These are phyloP conservation scores for Brachyhypopomus occidentalis DNA, from an alignment of 2,113 vertebrate species.

Conservation along the genomic window DNA sequence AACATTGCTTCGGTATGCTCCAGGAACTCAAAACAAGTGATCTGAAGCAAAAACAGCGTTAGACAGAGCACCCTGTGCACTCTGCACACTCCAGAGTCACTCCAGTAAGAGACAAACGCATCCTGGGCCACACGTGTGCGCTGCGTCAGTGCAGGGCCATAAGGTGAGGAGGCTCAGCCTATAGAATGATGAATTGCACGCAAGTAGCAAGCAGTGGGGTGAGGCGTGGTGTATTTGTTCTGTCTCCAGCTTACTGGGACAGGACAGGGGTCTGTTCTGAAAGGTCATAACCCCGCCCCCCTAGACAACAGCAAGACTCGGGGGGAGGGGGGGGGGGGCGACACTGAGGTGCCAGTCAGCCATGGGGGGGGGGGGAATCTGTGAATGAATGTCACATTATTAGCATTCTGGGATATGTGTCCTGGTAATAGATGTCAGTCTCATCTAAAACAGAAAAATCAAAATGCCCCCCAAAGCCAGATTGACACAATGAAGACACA, in stretches of 20 bases:
- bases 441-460: slow-evolving; percentile 18
- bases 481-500: slow-evolving; percentile 22
- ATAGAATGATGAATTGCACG: neutral
- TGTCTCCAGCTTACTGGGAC: slow-evolving; percentile 5
- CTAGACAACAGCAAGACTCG: slow-evolving; percentile 37
- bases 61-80: neutral
- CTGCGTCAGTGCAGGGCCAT: neutral
- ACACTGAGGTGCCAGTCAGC: slow-evolving; percentile 40
- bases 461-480: slow-evolving; percentile 20
- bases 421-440: neutral
- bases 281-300: slow-evolving; percentile 41
- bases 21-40: neutral
- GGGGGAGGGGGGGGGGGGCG: neutral
- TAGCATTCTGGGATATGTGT: slow-evolving; percentile 46
- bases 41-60: no score
- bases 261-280: neutral
- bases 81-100: no score
- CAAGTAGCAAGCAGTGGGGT: neutral
- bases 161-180: neutral
- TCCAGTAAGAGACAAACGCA: no score
- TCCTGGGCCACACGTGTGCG: neutral
- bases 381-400: slow-evolving; percentile 38
- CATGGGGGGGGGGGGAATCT: neutral
- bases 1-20: slow-evolving; percentile 26
- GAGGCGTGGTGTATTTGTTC: slow-evolving; percentile 11